A percentile compares a stretch with the other conserved stretches of the same genome.
phyloP scores from a whole-genome alignment of 1,140 invertebrate species.

The Drosophila erecta region DNA sequence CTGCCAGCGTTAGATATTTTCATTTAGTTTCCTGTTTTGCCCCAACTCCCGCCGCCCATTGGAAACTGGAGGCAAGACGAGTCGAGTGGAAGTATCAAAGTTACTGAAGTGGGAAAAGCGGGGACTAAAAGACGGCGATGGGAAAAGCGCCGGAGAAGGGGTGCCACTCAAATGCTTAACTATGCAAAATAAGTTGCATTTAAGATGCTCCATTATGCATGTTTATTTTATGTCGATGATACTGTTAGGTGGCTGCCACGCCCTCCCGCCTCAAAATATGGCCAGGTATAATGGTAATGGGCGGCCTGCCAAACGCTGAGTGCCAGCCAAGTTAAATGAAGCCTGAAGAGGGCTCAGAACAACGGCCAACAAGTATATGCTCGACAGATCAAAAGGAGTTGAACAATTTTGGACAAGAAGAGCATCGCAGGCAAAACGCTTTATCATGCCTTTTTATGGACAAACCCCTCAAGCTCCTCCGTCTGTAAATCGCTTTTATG shows the following conservation, averaged over 20 bases:
- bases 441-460: slow-evolving; percentile 14
- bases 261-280: slow-evolving; percentile 10
- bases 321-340: slow-evolving; percentile 55
- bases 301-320: slow-evolving; percentile 40
- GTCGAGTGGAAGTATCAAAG: slow-evolving; percentile 81
- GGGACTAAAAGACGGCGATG: background rate
- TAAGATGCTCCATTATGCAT: background rate
- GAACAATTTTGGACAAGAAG: slow-evolving; percentile 1
- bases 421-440: background rate
- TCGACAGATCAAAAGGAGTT: slow-evolving; percentile 49
- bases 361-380: slow-evolving; percentile 34
- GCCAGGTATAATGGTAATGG: slow-evolving; percentile 28
- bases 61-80: slow-evolving; percentile 37
- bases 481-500: slow-evolving; percentile 63
- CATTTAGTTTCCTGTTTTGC: slow-evolving; percentile 72
- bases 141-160: slow-evolving; percentile 13
- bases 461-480: slow-evolving; percentile 17
- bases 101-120: slow-evolving; percentile 70
- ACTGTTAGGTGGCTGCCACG: slow-evolving; percentile 39
- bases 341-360: slow-evolving; percentile 36
- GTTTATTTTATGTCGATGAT: slow-evolving; percentile 74
- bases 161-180: slow-evolving; percentile 82
- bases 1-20: slow-evolving; percentile 80
- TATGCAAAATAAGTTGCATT: slow-evolving; percentile 78
- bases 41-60: slow-evolving; percentile 11